Conservation (phyloP, 2,113 vertebrate species). For the Cyanistes caeruleus region DNA sequence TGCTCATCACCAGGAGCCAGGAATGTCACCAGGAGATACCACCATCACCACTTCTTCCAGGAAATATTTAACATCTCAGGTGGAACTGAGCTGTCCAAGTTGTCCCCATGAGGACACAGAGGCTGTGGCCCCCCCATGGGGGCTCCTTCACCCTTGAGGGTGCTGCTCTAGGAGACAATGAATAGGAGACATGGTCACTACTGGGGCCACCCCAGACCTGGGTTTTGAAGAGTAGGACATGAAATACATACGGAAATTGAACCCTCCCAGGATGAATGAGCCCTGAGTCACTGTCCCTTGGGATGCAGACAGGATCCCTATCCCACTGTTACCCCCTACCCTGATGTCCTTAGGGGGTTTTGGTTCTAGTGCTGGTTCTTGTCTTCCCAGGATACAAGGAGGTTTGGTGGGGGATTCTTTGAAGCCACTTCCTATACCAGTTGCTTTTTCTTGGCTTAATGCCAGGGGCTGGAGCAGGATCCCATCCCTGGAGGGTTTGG, state of each 20-base stretch:
- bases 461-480: accelerated
- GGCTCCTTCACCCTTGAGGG: neutral
- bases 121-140: neutral
- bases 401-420: neutral
- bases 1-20: neutral
- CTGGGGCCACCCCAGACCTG: no score
- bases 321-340: neutral
- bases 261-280: neutral
- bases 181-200: neutral
- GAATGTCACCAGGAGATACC: neutral
- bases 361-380: neutral
- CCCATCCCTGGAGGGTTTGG: neutral
- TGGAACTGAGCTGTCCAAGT: neutral
- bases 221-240: neutral
- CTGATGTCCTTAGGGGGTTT: no score
- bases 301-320: neutral
- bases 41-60: no score
- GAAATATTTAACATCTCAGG: neutral
- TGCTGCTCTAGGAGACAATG: no score
- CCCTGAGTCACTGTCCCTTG: neutral
- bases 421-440: neutral
- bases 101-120: neutral
- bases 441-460: neutral
- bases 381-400: neutral
- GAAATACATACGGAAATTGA: accelerated